Percentiles rank a stretch among this genome's conserved stretches.
Evolutionary conservation across 2,888 invertebrate species (phyloP).

Genomic region (Tachina lurida): DNA sequence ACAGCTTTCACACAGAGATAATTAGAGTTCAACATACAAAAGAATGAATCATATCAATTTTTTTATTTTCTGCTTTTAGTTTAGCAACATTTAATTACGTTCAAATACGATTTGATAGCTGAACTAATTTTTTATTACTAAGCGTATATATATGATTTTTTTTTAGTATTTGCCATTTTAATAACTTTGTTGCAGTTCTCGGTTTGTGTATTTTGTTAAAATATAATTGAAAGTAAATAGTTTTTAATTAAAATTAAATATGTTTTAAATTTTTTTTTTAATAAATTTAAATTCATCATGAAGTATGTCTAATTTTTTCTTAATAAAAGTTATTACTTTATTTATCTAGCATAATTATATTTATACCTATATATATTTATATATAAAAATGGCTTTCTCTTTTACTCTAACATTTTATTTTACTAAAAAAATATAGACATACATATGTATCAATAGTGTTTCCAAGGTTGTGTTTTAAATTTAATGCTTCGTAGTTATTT

Average conservation of each 20-base stretch:
- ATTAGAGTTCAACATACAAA: slow-evolving; percentile 41
- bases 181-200: background rate
- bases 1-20: slow-evolving; percentile 36
- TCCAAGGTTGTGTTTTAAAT: too few species aligned
- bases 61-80: background rate
- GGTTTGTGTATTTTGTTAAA: slow-evolving; percentile 1
- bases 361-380: too few species aligned
- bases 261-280: background rate
- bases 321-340: background rate
- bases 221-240: slow-evolving; percentile 58
- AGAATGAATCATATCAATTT: background rate
- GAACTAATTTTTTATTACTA: background rate
- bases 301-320: slow-evolving; percentile 5
- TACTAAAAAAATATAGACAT: too few species aligned
- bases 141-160: background rate
- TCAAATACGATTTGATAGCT: background rate
- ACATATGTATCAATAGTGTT: too few species aligned
- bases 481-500: too few species aligned
- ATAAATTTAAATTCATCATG: slow-evolving; percentile 1
- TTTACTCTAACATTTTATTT: too few species aligned
- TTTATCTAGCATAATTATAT: background rate
- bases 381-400: background rate
- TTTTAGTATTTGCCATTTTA: background rate
- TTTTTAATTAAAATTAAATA: slow-evolving; percentile 58
- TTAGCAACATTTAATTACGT: slow-evolving; percentile 3